Evolutionary conservation across 2,888 invertebrate species (phyloP).

Genomic region (Crematogaster levior): DNA sequence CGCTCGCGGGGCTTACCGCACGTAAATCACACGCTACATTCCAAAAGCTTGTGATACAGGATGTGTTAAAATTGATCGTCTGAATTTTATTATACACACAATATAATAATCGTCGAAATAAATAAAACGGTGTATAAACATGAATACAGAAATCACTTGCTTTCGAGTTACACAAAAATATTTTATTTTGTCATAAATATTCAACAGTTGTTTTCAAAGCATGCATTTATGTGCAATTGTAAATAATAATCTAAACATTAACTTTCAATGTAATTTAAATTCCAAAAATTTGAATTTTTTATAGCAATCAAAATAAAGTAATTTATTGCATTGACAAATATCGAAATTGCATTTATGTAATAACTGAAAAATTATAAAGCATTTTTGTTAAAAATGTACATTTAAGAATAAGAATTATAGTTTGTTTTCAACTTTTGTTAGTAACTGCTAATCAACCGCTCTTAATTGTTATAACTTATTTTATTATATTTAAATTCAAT

Average conservation of each 20-base stretch:
- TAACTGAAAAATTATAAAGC: not conserved
- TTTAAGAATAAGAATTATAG: not conserved
- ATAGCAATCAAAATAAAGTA: not conserved
- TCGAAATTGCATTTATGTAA: not conserved
- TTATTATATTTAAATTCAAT: not conserved
- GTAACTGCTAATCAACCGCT: not conserved
- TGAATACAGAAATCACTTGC: not conserved
- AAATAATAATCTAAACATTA: not conserved
- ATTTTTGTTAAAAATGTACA: not conserved
- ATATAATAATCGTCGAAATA: not conserved
- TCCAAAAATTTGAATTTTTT: not conserved
- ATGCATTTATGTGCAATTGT: not conserved
- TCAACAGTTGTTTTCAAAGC: not conserved
- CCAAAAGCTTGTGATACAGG: conserved; percentile 62
- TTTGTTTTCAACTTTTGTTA: not conserved
- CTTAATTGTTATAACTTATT: not conserved
- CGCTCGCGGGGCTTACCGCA: conserved; percentile 53
- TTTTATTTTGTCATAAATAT: not conserved
- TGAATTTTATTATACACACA: not conserved
- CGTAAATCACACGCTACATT: conserved; percentile 71
- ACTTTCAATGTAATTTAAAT: not conserved
- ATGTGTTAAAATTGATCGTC: conserved; percentile 27
- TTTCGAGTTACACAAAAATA: not conserved
- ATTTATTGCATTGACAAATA: not conserved
- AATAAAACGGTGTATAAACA: not conserved